These are phyloP conservation scores for Eristalis tenax DNA, from an alignment of 2,888 invertebrate genomes.

Conservation along the genomic window DNA sequence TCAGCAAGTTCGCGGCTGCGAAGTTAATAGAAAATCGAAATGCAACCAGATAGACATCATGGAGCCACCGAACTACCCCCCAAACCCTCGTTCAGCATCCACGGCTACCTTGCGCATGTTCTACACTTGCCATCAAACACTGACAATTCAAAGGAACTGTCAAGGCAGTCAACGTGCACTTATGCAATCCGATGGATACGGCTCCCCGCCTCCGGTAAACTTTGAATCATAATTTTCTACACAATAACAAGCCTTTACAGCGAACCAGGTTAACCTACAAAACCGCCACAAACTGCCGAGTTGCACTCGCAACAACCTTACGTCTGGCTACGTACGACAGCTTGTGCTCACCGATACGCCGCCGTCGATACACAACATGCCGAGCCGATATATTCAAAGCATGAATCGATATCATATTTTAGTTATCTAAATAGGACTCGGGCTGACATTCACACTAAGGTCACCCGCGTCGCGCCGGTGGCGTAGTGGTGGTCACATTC, in stretches of 20 bases:
- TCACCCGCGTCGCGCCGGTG: slow-evolving; percentile 32
- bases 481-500: slow-evolving; percentile 39
- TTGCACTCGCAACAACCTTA: slow-evolving; percentile 22
- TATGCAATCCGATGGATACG: not conserved
- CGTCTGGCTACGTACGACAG: not conserved
- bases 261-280: slow-evolving; percentile 36
- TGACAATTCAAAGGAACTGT: not conserved
- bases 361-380: slow-evolving; percentile 8
- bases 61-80: not conserved
- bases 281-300: not conserved
- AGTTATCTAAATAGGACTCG: slow-evolving; percentile 69
- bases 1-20: too few species aligned
- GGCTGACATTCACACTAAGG: slow-evolving; percentile 70
- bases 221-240: not conserved
- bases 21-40: too few species aligned
- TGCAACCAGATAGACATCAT: not conserved
- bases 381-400: slow-evolving; percentile 60
- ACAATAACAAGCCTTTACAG: not conserved
- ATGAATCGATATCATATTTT: slow-evolving; percentile 68
- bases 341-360: slow-evolving; percentile 37
- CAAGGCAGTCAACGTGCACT: not conserved
- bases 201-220: not conserved
- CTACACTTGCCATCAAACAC: not conserved
- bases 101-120: not conserved
- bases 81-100: not conserved